Evolutionary conservation across 2,797 vertebrate genomes (phyloP).

Genomic region (Rhinogobio ventralis): DNA sequence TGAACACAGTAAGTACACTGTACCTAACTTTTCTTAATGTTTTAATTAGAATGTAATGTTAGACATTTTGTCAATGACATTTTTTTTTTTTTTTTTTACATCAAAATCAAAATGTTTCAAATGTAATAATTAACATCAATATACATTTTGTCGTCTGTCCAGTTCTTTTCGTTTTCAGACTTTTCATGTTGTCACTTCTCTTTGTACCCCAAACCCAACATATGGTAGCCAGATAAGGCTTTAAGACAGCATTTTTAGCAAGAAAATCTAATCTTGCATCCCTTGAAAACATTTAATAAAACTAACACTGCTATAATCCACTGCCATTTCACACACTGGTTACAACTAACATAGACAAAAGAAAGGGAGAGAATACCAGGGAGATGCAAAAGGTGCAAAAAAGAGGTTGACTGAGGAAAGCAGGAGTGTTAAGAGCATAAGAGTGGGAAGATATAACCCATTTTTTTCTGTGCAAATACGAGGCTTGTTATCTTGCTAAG

Average conservation of each 20-base stretch:
- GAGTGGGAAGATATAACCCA: conserved; percentile 56
- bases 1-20: too few species aligned
- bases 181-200: conserved; percentile 1
- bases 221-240: conserved; percentile 22
- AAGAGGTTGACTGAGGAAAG: conserved; percentile 3
- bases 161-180: background rate
- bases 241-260: conserved; percentile 34
- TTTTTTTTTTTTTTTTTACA: background rate
- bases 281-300: conserved; percentile 58
- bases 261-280: conserved; percentile 39
- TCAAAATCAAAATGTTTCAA: background rate
- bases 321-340: conserved; percentile 28
- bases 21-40: too few species aligned
- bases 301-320: conserved; percentile 41
- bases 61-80: too few species aligned
- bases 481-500: conserved; percentile 70
- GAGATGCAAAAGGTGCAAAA: conserved; percentile 19
- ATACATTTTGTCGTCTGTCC: background rate
- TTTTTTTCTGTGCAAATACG: conserved; percentile 58
- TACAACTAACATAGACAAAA: background rate
- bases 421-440: conserved; percentile 30
- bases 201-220: background rate
- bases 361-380: conserved; percentile 11
- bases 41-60: too few species aligned
- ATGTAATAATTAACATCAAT: background rate